Conservation (phyloP, 2,113 vertebrate genomes). For the Bubo blakistoni region DNA sequence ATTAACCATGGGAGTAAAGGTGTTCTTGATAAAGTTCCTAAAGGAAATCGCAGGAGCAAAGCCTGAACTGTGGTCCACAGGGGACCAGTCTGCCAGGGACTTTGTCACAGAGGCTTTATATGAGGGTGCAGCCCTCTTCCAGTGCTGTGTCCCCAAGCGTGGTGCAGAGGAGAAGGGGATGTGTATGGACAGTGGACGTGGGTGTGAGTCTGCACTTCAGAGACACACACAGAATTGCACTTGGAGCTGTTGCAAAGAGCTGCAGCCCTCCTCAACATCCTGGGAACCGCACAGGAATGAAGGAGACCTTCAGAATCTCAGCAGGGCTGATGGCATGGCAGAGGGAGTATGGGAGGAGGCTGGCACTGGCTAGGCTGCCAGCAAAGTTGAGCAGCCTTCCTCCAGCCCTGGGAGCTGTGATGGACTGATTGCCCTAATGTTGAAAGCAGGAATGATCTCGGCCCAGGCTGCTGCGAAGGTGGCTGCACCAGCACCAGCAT, state of each 20-base stretch:
- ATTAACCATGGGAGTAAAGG: neutral
- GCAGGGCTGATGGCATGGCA: neutral
- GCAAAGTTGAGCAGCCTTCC: neutral
- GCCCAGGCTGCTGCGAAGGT: neutral
- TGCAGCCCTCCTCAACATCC: neutral
- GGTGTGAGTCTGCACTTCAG: neutral
- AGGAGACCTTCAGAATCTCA: neutral
- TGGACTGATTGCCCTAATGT: neutral
- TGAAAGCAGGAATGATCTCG: neutral
- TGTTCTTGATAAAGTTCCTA: neutral
- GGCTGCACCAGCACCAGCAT: neutral
- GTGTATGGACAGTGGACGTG: fast-evolving
- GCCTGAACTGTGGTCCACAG: neutral
- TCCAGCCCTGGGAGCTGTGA: neutral
- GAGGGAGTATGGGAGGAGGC: neutral
- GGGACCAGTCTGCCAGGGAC: neutral
- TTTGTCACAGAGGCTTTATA: neutral
- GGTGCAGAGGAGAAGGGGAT: neutral
- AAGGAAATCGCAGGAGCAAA: neutral
- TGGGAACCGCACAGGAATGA: neutral
- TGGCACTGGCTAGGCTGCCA: neutral
- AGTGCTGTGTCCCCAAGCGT: neutral
- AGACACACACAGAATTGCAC: neutral
- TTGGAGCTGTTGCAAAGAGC: neutral
- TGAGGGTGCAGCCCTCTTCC: neutral